These are phyloP conservation scores for Babyrousa celebensis DNA, from an alignment of 2,797 vertebrate species.

Conservation along the genomic window DNA sequence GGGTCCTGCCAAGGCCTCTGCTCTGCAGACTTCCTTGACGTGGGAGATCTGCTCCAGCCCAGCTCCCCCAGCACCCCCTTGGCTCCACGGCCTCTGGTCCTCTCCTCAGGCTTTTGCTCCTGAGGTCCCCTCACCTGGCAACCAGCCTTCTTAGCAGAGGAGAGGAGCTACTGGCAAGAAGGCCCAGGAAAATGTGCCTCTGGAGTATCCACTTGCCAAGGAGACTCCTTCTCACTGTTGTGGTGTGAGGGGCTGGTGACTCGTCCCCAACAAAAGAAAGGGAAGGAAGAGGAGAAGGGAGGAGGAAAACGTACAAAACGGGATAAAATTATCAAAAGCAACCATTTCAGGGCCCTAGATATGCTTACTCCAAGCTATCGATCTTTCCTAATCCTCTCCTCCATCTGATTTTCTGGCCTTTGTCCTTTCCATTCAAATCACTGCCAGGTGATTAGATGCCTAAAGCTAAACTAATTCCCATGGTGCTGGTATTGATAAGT, in stretches of 20 bases:
- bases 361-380: background rate
- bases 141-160: background rate
- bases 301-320: background rate
- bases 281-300: background rate
- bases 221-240: background rate
- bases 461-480: conserved; percentile 35
- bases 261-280: background rate
- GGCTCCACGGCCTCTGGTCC: background rate
- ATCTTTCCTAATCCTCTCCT: conserved; percentile 36
- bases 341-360: background rate
- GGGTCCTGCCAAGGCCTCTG: background rate
- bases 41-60: background rate
- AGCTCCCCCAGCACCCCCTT: background rate
- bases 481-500: background rate
- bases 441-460: background rate
- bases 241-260: background rate
- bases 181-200: background rate
- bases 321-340: conserved; percentile 15
- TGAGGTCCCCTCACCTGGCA: background rate
- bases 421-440: conserved; percentile 15
- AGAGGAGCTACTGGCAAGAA: background rate
- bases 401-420: conserved; percentile 16
- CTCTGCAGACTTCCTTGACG: background rate
- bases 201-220: background rate
- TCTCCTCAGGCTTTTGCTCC: background rate